Evolutionary conservation across 2,888 invertebrate species (phyloP).

Genomic region (Cyclophora albipunctata): DNA sequence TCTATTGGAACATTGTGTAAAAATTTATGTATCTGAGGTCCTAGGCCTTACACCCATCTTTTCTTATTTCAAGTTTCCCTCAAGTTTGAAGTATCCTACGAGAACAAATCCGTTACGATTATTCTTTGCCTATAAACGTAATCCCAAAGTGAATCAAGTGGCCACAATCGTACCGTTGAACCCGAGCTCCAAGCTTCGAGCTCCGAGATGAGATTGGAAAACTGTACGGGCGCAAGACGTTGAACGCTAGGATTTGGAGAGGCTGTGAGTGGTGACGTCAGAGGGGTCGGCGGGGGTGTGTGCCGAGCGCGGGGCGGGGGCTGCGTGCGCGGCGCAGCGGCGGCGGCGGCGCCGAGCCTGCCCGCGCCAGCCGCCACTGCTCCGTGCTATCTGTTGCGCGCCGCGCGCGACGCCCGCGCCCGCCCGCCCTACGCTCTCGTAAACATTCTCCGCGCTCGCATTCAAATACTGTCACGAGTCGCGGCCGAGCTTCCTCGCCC

Average conservation of each 20-base stretch:
- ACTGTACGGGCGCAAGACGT: conserved; percentile 45
- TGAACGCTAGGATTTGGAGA: conserved; percentile 51
- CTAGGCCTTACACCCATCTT: too few species aligned
- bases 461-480: conserved; percentile 20
- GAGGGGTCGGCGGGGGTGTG: conserved; percentile 26
- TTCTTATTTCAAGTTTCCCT: conserved; percentile 6
- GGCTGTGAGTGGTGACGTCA: conserved; percentile 65
- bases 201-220: conserved; percentile 23
- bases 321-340: conserved; percentile 47
- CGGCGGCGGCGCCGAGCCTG: conserved; percentile 29
- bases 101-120: conserved; percentile 15
- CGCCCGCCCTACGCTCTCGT: conserved; percentile 46
- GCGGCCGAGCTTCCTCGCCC: conserved; percentile 14
- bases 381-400: conserved; percentile 62
- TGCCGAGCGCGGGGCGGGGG: conserved; percentile 27
- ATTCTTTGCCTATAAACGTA: conserved; percentile 22
- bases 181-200: conserved; percentile 10
- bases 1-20: too few species aligned
- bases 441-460: conserved; percentile 48
- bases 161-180: conserved; percentile 23
- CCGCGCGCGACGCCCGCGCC: conserved; percentile 59
- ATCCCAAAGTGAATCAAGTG: conserved; percentile 18
- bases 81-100: conserved; percentile 11
- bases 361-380: conserved; percentile 32
- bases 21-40: too few species aligned